phyloP scores from a whole-genome alignment of 2,797 vertebrate genomes.

The Peromyscus eremicus region DNA sequence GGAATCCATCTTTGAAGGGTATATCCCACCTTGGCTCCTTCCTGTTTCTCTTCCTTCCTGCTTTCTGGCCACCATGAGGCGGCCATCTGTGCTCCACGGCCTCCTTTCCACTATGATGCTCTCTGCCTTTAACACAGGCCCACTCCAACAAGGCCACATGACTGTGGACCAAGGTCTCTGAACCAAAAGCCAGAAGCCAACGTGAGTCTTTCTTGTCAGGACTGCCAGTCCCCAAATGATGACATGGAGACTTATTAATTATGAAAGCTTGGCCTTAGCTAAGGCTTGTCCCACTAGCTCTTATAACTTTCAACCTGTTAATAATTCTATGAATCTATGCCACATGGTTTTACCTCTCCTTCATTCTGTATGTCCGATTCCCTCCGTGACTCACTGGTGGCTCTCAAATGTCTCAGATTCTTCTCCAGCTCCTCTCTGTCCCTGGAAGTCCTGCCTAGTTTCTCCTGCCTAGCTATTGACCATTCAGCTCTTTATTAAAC shows the following conservation, averaged over 20 bases:
- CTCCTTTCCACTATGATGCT: background rate
- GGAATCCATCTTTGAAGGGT: background rate
- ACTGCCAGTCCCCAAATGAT: background rate
- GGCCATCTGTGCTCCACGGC: background rate
- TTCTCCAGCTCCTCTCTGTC: background rate
- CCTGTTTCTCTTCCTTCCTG: background rate
- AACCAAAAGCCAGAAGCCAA: background rate
- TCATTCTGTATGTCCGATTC: background rate
- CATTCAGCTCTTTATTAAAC: background rate
- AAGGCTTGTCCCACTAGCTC: background rate
- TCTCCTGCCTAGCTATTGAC: background rate
- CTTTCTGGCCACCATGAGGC: background rate
- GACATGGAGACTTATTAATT: background rate
- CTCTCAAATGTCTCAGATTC: background rate
- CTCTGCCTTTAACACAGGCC: background rate
- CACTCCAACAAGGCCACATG: background rate
- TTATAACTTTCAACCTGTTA: background rate
- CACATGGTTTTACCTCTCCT: background rate
- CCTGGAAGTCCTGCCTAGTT: background rate
- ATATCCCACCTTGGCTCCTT: background rate
- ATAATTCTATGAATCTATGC: background rate
- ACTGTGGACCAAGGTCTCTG: background rate
- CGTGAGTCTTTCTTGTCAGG: background rate
- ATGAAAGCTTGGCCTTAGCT: background rate
- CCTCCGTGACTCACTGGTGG: background rate